A percentile compares a stretch with the other conserved stretches of the same genome.
Evolutionary conservation across 2,888 invertebrate genomes (phyloP).

Genomic region (Malthinus seriepunctatus): DNA sequence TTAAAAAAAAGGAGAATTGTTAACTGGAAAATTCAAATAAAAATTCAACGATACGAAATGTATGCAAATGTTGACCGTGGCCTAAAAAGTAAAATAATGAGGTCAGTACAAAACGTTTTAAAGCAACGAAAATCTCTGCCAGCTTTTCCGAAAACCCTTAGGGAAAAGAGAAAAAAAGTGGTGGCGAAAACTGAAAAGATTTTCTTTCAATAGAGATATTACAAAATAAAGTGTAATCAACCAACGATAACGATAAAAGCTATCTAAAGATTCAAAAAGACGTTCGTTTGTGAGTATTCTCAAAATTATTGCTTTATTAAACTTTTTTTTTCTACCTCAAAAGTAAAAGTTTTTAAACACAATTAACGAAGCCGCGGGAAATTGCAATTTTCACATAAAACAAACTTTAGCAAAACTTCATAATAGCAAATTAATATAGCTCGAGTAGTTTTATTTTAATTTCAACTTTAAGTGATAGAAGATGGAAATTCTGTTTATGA

Average conservation of each 20-base stretch:
- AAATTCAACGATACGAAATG: too few species aligned
- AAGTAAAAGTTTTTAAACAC: too few species aligned
- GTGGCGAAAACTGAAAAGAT: slow-evolving; percentile 17
- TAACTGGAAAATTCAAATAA: neutral
- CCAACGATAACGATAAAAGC: slow-evolving; percentile 1
- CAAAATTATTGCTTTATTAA: neutral
- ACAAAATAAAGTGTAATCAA: slow-evolving; percentile 18
- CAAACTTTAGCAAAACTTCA: too few species aligned
- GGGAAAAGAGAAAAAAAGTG: too few species aligned
- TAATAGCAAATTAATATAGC: too few species aligned
- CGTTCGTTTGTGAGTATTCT: neutral
- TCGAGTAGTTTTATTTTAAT: too few species aligned
- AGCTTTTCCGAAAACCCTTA: slow-evolving; percentile 16
- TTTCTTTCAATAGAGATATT: slow-evolving; percentile 11
- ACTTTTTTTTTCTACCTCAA: too few species aligned
- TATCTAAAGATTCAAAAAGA: neutral
- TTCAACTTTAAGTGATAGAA: too few species aligned
- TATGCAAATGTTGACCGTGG: slow-evolving; percentile 3
- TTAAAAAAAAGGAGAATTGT: neutral
- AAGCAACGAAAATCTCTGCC: slow-evolving; percentile 14
- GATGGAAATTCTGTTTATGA: too few species aligned
- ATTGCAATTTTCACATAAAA: too few species aligned
- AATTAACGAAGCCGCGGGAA: too few species aligned
- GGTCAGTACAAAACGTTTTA: slow-evolving; percentile 12
- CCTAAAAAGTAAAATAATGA: slow-evolving; percentile 7